phyloP scores from a whole-genome alignment of 2,113 vertebrate species.

The Ifrita kowaldi region DNA sequence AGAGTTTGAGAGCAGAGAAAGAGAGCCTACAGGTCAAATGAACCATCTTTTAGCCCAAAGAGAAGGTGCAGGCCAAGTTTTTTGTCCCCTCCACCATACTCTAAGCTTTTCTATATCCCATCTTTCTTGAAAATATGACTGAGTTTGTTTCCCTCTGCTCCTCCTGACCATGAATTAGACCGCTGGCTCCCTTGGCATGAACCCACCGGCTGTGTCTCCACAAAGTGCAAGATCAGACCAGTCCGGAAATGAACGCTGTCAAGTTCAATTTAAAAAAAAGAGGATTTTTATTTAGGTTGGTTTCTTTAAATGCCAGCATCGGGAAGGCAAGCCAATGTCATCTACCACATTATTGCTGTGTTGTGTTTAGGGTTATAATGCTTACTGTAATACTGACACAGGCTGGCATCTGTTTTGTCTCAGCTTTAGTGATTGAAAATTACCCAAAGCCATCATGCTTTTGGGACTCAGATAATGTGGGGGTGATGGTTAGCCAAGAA shows the following conservation, averaged over 20 bases:
- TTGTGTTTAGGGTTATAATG: slow-evolving; percentile 24
- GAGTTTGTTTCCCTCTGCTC: rapidly evolving
- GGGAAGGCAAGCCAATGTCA: not conserved
- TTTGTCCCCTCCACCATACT: not conserved
- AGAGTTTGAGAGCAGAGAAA: not conserved
- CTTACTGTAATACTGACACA: slow-evolving; percentile 21
- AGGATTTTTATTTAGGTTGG: slow-evolving; percentile 26
- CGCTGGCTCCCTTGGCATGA: not conserved
- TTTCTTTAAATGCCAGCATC: not conserved
- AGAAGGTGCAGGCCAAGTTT: not conserved
- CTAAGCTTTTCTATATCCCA: not conserved
- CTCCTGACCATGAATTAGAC: not conserved
- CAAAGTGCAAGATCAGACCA: not conserved
- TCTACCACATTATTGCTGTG: not conserved
- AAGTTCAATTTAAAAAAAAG: slow-evolving; percentile 21
- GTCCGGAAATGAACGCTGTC: not conserved
- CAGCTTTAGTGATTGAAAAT: slow-evolving; percentile 4
- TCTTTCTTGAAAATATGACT: not conserved
- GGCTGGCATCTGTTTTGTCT: slow-evolving; percentile 42
- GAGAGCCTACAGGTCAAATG: rapidly evolving
- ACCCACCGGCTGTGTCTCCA: not conserved
- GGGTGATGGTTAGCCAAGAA: not conserved
- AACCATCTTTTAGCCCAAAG: not conserved
- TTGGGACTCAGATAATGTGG: not conserved
- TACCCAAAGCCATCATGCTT: not conserved